Base-by-base conservation (phyloP, 2,888 invertebrate species). In the Cataglyphis rosenhaueri region DNA sequence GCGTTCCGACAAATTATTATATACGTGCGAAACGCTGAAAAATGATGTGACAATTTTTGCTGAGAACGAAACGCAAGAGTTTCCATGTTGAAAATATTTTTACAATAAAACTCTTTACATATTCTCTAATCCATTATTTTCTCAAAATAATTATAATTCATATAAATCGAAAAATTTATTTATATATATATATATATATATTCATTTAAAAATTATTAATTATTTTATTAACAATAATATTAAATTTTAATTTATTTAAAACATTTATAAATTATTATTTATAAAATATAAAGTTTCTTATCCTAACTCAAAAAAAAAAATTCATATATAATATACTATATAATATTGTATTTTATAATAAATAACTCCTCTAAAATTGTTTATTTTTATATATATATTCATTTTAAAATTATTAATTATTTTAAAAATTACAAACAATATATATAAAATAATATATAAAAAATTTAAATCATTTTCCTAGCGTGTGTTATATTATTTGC, bases 91-190 rank as follows among this genome's bases (percentile, higher is more conserved):
- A 75, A 52, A 44, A 52, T 32, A 62, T 48, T 32, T 59, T 32
- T 44, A 21, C n/a, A n/a, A 44, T 10, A 15, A 0, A 48, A 44
- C 9, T 32, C 32, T 1, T 44, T 9, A 9, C 6, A 10, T 9
- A 21, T 10, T 8, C 29, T 48, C 25, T 41, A 25, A 29, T 3
- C 6, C n/a, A 10, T 35, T 10, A 1, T 32, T 48, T 48, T 62
- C 32, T 48, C 32, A 1, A 44, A 15, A 62, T 48, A 48, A 48
- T 25, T 25, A 52, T 62, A 48, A 74, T 74, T 74, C 18, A 74
- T 12, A 10, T 5, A 12, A 5, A 38, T 64, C 5, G 10, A 62
- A 48, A 35, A 35, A 35, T 35, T 35, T 25, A 25, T 25, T 25
- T 25, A 1, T 25, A 25, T 25, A 25, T 25, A 25, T 25, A 1